Evolutionary conservation across 2,797 vertebrate genomes (phyloP), one percentile per base, ranked within the genome.

Genomic region (Anguilla marmorata): DNA sequence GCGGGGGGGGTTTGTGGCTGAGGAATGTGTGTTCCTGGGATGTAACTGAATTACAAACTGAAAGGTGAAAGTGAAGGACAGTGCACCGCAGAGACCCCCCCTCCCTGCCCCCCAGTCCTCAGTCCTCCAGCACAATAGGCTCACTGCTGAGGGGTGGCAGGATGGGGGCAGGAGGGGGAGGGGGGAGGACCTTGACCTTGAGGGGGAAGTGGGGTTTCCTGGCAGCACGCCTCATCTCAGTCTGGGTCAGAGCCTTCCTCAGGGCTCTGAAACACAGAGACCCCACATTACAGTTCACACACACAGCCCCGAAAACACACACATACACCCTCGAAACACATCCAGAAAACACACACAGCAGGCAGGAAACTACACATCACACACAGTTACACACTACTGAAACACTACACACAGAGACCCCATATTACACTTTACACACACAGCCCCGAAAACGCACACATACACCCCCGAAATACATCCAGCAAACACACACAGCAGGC

Each of bases 71-170:
- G 12, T 33, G 12, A 37, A 37, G 24, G 24, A 27, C 5, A 21
- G 8, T 21, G 16, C 6, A 21, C 16, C 1, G 72, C 76, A 30
- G 76, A 41, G 37, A 79, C 5, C 12, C 4, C 3, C 33, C 56
- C 56, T 7, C 56, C 50, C 50, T 12, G 7, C 7, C 11, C 50
- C 19, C 14, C 41, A 21, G 33, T 56, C 21, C 87, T 95, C 93
- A 96, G 87, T 96, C 95, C 91, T 96, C 95, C 87, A 96, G 91
- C 88, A 96, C 93, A 60, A 96, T 96, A 88, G 95, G 94, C 88
- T 96, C 95, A 19, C 90, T 95, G 92, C 94, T 95, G 91, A 93
- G 94, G 92, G 94, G 92, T 33, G 94, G 94, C 84, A 94, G 94
- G 33, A 94, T 72, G 24, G 94, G 90, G 37, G 89, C 79, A 14